phyloP scores from a whole-genome alignment of 2,113 vertebrate genomes.

The Gila orcuttii region DNA sequence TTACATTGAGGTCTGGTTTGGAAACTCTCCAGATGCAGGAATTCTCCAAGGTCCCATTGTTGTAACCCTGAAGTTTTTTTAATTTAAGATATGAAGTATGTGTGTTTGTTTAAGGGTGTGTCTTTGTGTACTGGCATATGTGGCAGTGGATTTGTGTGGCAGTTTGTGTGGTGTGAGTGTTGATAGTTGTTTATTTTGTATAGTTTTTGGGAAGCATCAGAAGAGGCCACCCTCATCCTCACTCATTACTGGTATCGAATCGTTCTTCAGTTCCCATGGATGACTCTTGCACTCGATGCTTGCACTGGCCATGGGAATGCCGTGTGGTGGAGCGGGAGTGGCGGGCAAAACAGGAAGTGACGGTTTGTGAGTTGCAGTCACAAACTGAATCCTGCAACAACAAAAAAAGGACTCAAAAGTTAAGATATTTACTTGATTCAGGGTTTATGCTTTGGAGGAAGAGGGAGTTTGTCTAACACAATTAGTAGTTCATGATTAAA shows the following conservation, averaged over 20 bases:
- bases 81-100: conserved; percentile 47
- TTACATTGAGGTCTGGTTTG: conserved; percentile 47
- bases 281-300: conserved; percentile 81
- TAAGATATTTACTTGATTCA: conserved; percentile 9
- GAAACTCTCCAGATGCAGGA: conserved; percentile 34
- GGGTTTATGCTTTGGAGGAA: not conserved
- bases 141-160: conserved; percentile 60
- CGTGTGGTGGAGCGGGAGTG: conserved; percentile 82
- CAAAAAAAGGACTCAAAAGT: conserved; percentile 49
- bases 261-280: conserved; percentile 77
- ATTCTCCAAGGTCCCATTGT: conserved; percentile 19
- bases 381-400: conserved; percentile 87
- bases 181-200: conserved; percentile 36
- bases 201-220: conserved; percentile 36
- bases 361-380: conserved; percentile 87
- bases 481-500: not conserved
- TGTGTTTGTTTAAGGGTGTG: conserved; percentile 51
- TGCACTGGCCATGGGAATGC: conserved; percentile 87
- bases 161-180: conserved; percentile 49
- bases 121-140: conserved; percentile 60
- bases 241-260: conserved; percentile 71
- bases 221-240: conserved; percentile 61
- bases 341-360: conserved; percentile 83
- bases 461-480: conserved; percentile 5
- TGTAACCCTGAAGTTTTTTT: conserved; percentile 31